phyloP scores from a whole-genome alignment of 2,888 invertebrate genomes.

The Colostygia pectinataria region DNA sequence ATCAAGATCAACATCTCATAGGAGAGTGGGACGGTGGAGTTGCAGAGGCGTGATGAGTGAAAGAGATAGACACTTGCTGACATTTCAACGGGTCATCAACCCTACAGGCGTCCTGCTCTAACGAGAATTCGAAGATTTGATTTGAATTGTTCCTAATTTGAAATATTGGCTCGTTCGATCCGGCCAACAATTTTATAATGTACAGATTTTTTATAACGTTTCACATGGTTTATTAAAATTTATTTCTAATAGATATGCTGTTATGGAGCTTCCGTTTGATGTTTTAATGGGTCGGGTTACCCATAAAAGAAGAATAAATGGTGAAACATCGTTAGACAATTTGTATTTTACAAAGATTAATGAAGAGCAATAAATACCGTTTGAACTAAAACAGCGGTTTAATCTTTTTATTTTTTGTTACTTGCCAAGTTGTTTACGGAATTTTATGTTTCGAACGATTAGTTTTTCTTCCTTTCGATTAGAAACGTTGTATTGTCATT shows the following conservation, averaged over 20 bases:
- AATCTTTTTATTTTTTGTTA: slow-evolving; percentile 27
- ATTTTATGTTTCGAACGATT: slow-evolving; percentile 11
- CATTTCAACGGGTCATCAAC: slow-evolving; percentile 83
- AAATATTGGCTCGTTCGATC: slow-evolving; percentile 69
- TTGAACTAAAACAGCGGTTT: slow-evolving; percentile 30
- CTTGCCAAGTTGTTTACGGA: slow-evolving; percentile 26
- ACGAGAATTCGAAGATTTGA: slow-evolving; percentile 82
- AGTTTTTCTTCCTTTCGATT: neutral
- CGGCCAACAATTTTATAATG: slow-evolving; percentile 58
- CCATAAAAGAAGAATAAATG: slow-evolving; percentile 62
- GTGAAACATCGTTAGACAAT: slow-evolving; percentile 62
- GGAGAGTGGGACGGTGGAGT: slow-evolving; percentile 60
- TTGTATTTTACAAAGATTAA: slow-evolving; percentile 59
- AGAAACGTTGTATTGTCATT: neutral
- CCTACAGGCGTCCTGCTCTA: slow-evolving; percentile 80
- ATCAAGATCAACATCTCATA: slow-evolving; percentile 82
- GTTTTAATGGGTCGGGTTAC: slow-evolving; percentile 56
- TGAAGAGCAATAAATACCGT: slow-evolving; percentile 47
- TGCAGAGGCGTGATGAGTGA: slow-evolving; percentile 52
- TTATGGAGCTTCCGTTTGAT: slow-evolving; percentile 73
- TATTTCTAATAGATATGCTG: slow-evolving; percentile 59
- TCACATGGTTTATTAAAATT: slow-evolving; percentile 69
- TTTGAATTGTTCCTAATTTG: slow-evolving; percentile 82
- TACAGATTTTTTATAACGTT: slow-evolving; percentile 44
- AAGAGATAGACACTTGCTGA: slow-evolving; percentile 71